Base-by-base conservation (phyloP, 2,113 vertebrate species). In the Xiphorhynchus elegans region DNA sequence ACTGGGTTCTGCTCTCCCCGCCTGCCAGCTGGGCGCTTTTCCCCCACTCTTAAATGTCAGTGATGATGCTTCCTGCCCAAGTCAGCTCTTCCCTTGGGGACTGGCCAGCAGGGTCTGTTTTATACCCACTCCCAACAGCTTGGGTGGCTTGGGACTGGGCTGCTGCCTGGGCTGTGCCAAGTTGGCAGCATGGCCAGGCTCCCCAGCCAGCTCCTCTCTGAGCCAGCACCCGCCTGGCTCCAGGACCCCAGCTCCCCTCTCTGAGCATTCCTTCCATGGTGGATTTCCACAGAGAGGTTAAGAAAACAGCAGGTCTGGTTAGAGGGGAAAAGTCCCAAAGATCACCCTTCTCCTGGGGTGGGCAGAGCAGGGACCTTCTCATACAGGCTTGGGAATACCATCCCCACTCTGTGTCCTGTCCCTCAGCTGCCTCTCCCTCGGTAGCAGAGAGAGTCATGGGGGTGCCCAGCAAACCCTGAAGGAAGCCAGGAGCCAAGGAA, bases 41-140 rank as follows among this genome's bases (percentile, higher is more conserved):
- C 75, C 89, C 84, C 75, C 31, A 2, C 78, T 93, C 67, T 64
- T 79, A 95, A 95, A 97, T 96, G 96, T 94, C 96, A 96, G 46
- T 1, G 2, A 55, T 66, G 92, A 85, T 94, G 89, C 85, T 96
- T 96, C 94, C 96, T 96, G 94, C 82, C 91, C 94, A 74, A 97
- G 67, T 7, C 93, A 91, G 94, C 91, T 85, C 93, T 96, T 96
- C 84, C 94, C 76, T 94, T 96, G 94, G 95, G 93, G 67, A n/a
- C 46, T 0, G 39, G 94, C 95, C 95, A 96, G 90, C 87, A 93
- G 82, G 91, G 46, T 83, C 95, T 96, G 87, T 70, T 96, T 92
- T 85, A 83, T 91, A 44, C 87, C 84, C 93, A 87, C 81, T 97
- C 93, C 87, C 89, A 95, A 85, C 94, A 95, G 94, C 94, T 96